Evolutionary conservation across 2,797 vertebrate genomes (phyloP).

Genomic region (Tauraco hartlaubi): DNA sequence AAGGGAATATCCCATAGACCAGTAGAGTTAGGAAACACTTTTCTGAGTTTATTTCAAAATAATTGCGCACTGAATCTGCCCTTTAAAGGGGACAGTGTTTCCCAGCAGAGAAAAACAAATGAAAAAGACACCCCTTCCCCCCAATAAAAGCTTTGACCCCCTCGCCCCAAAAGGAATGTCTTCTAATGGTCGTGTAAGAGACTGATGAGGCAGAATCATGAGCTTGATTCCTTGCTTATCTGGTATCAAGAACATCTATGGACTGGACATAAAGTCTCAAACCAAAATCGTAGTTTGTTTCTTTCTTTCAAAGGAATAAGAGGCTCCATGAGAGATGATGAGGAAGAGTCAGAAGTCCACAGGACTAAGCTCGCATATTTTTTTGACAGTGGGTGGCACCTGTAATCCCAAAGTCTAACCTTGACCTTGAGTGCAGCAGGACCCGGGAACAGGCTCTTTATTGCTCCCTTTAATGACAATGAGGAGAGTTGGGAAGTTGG

Average conservation of each 20-base stretch:
- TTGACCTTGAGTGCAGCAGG: background rate
- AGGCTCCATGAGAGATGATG: background rate
- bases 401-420: background rate
- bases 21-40: background rate
- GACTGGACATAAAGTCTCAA: background rate
- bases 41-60: background rate
- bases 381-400: background rate
- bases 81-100: background rate
- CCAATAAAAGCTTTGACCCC: background rate
- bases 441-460: background rate
- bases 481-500: background rate
- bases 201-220: background rate
- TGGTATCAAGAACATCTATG: background rate
- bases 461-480: background rate
- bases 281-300: background rate
- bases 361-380: background rate
- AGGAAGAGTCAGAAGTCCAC: background rate
- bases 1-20: background rate
- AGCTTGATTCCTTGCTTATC: background rate
- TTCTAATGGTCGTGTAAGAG: background rate
- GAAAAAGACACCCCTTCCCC: accelerated
- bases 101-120: background rate
- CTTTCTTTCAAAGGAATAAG: background rate
- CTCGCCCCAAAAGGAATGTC: background rate
- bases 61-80: background rate